phyloP scores from a whole-genome alignment of 2,797 vertebrate species.

The Cynodonichthys magdalenae region DNA sequence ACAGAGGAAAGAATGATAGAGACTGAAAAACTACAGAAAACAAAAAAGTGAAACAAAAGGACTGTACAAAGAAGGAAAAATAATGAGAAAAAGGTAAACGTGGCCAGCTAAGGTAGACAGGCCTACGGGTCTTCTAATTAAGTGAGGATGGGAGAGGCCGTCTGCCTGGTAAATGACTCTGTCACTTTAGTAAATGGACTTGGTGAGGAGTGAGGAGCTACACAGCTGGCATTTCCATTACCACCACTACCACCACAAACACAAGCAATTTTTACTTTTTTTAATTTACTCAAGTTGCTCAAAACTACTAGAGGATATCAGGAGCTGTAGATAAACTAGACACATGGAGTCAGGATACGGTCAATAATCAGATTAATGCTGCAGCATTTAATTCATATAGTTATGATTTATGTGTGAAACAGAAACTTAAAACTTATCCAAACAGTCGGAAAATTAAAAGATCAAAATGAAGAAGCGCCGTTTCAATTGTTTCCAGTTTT shows the following conservation, averaged over 20 bases:
- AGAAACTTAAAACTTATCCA: not conserved
- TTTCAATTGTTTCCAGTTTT: not conserved
- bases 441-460: not conserved
- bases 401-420: not conserved
- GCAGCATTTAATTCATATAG: too few species aligned
- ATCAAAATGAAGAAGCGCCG: not conserved
- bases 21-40: conserved; percentile 49
- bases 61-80: conserved; percentile 21
- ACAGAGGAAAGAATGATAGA: conserved; percentile 38
- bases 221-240: conserved; percentile 80
- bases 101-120: conserved; percentile 64
- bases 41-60: conserved; percentile 46
- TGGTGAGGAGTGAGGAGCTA: conserved; percentile 78
- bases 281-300: conserved; percentile 34
- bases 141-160: conserved; percentile 79
- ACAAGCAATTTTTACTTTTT: conserved; percentile 44
- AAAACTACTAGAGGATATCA: not conserved
- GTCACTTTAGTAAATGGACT: conserved; percentile 87
- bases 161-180: conserved; percentile 85
- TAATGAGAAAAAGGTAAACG: conserved; percentile 57
- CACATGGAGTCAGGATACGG: not conserved
- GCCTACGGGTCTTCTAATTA: conserved; percentile 84
- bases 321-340: not conserved
- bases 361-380: too few species aligned
- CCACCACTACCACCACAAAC: conserved; percentile 53